A percentile compares a stretch with the other conserved stretches of the same genome.
Conservation (phyloP, 2,888 invertebrate genomes). For the Campoplex nolae region DNA sequence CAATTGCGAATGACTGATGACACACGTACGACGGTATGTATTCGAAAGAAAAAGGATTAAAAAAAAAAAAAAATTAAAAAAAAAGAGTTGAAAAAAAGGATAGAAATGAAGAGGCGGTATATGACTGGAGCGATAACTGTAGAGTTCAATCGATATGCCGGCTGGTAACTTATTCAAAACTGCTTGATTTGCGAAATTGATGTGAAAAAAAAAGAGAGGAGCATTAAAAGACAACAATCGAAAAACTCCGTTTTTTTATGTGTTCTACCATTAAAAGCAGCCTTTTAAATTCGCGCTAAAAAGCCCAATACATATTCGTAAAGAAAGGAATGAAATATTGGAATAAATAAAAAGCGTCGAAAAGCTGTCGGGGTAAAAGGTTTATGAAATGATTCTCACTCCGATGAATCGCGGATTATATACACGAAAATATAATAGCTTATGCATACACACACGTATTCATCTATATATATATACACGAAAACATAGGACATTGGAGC, state of each 20-base stretch:
- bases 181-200: not conserved
- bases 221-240: not conserved
- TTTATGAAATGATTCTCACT: constrained; percentile 10
- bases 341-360: not conserved
- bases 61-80: constrained; percentile 10
- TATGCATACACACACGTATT: not conserved
- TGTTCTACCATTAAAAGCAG: not conserved
- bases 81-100: not conserved
- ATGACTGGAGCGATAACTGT: not conserved
- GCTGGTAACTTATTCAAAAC: not conserved
- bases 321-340: not conserved
- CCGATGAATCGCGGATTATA: constrained; percentile 28
- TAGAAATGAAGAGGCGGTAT: not conserved
- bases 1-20: not conserved
- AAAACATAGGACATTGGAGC: constrained; percentile 27
- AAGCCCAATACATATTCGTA: not conserved
- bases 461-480: not conserved
- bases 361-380: constrained; percentile 23
- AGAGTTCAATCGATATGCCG: not conserved
- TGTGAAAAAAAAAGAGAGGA: not conserved
- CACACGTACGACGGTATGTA: not conserved
- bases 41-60: not conserved
- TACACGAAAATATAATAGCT: not conserved
- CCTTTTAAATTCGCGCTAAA: not conserved
- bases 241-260: not conserved